Base-by-base conservation (phyloP, 2,888 invertebrate genomes). In the Phragmatobia fuliginosa region DNA sequence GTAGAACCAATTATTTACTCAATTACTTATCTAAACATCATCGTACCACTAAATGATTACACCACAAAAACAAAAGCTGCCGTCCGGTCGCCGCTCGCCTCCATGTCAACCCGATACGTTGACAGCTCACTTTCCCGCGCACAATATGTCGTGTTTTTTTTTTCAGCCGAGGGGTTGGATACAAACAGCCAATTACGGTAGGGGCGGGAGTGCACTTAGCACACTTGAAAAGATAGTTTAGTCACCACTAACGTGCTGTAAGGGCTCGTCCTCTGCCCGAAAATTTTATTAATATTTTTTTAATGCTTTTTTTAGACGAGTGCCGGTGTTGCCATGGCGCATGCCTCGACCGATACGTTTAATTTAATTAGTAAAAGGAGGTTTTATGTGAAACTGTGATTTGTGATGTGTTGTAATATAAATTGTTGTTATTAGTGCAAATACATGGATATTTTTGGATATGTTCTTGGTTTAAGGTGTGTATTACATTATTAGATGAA, bases 131-230 rank as follows among this genome's bases (percentile, higher is more conserved):
- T 92, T 94, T 94, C 94, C 94, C 94, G 94, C 94, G 93, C 91
- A 87, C 94, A 94, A 92, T 92, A 93, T 94, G 94, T 93, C 91
- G 90, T 91, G 91, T 90, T 28, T 93, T 94, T 92, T 69, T 94
- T 94, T 93, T 90, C 87, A 90, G 87, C 67, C 86, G 87, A 92
- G 92, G 94, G 94, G 94, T 91, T 94, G 93, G 94, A 90, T 92
- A 94, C 93, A 94, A 94, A 94, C 94, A 94, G 88, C 94, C 94
- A 94, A 94, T 95, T 94, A 94, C 90, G 88, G 87, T 83, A 85
- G 92, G 92, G 94, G 93, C 91, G 93, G 91, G 90, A 90, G 87
- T 91, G 90, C 91, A 93, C 89, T 92, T 90, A 90, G 87, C 89
- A 87, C 84, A 89, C 89, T 88, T 89, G 85, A 85, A 85, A 68